Base-by-base conservation (phyloP, 2,113 vertebrate species). In the Eubucco bourcierii region DNA sequence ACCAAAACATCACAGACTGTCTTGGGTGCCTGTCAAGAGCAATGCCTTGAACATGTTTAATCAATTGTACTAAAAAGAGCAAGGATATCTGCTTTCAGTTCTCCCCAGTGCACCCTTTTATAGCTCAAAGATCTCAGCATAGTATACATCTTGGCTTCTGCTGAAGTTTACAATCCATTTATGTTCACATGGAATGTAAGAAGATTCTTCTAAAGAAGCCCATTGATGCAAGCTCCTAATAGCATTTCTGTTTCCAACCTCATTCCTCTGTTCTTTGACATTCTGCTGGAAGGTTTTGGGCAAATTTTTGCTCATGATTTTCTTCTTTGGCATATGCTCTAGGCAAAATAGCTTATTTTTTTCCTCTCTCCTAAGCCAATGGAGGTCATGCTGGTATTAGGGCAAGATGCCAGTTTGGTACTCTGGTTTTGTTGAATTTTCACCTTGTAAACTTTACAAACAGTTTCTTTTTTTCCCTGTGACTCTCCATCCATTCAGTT, bases 241-340 rank as follows among this genome's bases (percentile, higher is more conserved):
- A 63, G 25, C 1, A 0, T 39, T n/a, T 88, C 72, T 72, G 19
- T 29, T 74, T 10, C 46, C 6, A 66, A 0, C 2, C n/a, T 63
- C 56, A n/a, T 44, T 58, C 31, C 44, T 61, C 78, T n/a, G 27
- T 0, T n/a, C 55, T 74, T 79, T 73, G 4, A 75, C 53, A 39
- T 46, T 24, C 15, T 46, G 11, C 7, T 64, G 9, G 27, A 61
- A 68, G 7, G 29, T 65, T 59, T 63, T 39, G 41, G 15, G 24
- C 15, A 55, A 20, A 4, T 37, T 90, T 65, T 80, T 86, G 27
- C 10, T 71, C 23, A 52, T 12, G 12, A 3, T 52, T 52, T 52
- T 73, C 90, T 24, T 20, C 76, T 93, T 74, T 75, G 39, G 28
- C 17, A 27, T 29, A 41, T 23, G 21, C 2, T 21, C 2, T 12